Percentiles rank a stretch among this genome's conserved stretches.
phyloP scores from a whole-genome alignment of 2,797 vertebrate species.

The Oceanodroma leucorhoa region DNA sequence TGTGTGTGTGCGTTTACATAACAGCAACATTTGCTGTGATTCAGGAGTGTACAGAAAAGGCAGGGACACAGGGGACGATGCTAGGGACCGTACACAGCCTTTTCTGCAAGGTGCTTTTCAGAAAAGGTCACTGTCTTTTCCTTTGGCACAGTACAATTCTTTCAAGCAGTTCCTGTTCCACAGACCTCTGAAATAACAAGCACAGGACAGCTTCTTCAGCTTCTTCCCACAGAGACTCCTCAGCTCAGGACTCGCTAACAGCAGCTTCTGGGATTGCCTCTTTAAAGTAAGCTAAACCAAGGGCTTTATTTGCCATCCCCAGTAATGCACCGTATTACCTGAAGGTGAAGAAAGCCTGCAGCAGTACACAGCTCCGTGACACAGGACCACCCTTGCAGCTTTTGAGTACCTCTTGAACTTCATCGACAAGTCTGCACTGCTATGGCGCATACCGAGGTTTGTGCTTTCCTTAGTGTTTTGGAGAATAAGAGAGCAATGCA shows the following conservation, averaged over 20 bases:
- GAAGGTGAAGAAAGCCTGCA: background rate
- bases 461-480: background rate
- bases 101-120: background rate
- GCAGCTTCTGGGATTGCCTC: background rate
- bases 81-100: background rate
- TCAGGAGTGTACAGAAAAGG: background rate
- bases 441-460: rapidly evolving
- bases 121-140: background rate
- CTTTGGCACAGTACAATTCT: background rate
- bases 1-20: too few species aligned
- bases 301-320: background rate
- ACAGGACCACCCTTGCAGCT: background rate
- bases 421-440: background rate
- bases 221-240: rapidly evolving
- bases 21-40: background rate
- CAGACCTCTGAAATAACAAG: background rate
- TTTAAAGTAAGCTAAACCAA: background rate
- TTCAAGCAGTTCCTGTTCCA: background rate
- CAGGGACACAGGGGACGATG: background rate
- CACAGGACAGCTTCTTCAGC: background rate
- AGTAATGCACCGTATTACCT: rapidly evolving
- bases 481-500: background rate
- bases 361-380: background rate
- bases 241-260: background rate
- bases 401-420: background rate